A percentile compares a stretch with the other conserved stretches of the same genome.
Conservation (phyloP, 2,888 invertebrate genomes). For the Hymenopus coronatus region DNA sequence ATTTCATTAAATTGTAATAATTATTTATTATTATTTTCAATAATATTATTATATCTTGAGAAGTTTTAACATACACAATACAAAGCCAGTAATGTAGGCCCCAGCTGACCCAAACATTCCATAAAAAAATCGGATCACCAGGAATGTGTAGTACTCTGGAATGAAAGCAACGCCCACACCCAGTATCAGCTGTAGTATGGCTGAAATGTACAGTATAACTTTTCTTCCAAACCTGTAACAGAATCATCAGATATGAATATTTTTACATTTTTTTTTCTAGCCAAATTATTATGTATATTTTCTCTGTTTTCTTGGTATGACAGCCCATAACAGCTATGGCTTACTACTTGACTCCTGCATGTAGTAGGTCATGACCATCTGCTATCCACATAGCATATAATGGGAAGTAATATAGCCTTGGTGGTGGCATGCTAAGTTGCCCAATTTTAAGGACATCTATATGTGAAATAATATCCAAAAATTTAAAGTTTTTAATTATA, state of each 20-base stretch:
- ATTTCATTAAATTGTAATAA: no score
- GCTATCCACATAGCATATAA: no score
- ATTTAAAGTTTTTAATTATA: no score
- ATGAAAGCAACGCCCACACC: conserved; percentile 70
- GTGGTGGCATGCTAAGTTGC: no score
- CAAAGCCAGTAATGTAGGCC: conserved; percentile 60
- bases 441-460: no score
- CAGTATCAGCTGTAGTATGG: conserved; percentile 65
- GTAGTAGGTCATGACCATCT: no score
- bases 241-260: conserved; percentile 8
- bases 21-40: neutral
- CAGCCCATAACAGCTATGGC: no score
- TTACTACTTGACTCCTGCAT: no score
- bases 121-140: conserved; percentile 58
- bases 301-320: no score
- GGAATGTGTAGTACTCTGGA: conserved; percentile 51
- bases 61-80: conserved; percentile 45
- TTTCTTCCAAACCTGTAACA: conserved; percentile 63
- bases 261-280: neutral
- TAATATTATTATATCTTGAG: neutral
- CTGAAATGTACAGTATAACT: conserved; percentile 74
- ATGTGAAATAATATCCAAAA: no score
- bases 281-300: neutral
- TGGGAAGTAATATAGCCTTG: no score
- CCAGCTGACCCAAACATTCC: conserved; percentile 85